Evolutionary conservation across 1,140 invertebrate genomes (phyloP).

Genomic region (Listronotus bonariensis): DNA sequence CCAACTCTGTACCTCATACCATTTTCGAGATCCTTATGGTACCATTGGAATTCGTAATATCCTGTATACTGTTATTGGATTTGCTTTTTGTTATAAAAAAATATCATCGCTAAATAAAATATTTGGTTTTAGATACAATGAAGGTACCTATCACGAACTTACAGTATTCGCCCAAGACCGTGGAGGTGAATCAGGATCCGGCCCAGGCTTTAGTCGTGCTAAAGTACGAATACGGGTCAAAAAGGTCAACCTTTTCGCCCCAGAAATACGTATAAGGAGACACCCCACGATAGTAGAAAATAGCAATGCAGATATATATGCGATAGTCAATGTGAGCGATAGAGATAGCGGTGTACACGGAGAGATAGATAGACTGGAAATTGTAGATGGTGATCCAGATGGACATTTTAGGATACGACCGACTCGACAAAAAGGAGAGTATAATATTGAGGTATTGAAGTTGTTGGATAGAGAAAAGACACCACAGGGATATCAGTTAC

Average conservation of each 20-base stretch:
- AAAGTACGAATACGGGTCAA: constrained; percentile 77
- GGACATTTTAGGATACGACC: constrained; percentile 80
- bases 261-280: constrained; percentile 79
- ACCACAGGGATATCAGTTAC: constrained; percentile 83
- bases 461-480: constrained; percentile 76
- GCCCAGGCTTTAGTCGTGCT: constrained; percentile 70
- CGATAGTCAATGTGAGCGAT: constrained; percentile 84
- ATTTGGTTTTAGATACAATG: constrained; percentile 52
- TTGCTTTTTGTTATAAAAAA: no score
- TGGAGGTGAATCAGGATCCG: constrained; percentile 68
- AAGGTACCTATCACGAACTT: constrained; percentile 72
- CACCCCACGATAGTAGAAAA: constrained; percentile 83
- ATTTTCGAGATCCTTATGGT: no score
- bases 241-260: constrained; percentile 84
- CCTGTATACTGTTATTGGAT: no score
- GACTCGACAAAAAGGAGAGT: constrained; percentile 67
- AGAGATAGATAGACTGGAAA: constrained; percentile 79
- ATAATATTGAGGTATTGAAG: constrained; percentile 76
- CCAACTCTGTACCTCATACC: no score
- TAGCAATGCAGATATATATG: constrained; percentile 84
- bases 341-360: constrained; percentile 83
- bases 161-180: constrained; percentile 83
- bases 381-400: constrained; percentile 85
- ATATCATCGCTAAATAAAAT: no score
- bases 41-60: no score